phyloP scores from a whole-genome alignment of 2,797 vertebrate species.

The Falco berigora region DNA sequence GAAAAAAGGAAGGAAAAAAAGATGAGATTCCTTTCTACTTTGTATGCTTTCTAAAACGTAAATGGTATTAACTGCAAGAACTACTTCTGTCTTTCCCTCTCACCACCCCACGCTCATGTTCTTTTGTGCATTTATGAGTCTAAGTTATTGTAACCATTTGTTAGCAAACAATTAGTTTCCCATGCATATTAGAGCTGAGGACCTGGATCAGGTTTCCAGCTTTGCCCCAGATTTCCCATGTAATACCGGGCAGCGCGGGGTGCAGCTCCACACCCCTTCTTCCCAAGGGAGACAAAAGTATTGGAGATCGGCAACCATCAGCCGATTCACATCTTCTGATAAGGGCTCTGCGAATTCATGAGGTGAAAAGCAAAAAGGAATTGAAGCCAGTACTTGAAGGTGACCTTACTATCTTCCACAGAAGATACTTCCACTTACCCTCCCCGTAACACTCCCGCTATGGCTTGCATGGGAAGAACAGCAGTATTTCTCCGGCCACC shows the following conservation, averaged over 20 bases:
- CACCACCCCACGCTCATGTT: background rate
- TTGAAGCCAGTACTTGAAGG: background rate
- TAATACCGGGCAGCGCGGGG: background rate
- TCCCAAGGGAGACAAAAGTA: background rate
- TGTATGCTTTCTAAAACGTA: background rate
- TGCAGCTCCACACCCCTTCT: background rate
- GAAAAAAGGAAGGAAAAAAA: background rate
- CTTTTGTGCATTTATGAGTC: background rate
- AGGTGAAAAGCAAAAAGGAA: background rate
- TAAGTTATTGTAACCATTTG: background rate
- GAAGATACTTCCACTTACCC: background rate
- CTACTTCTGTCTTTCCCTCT: background rate
- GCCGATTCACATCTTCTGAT: background rate
- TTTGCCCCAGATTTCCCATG: background rate
- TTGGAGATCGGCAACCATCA: background rate
- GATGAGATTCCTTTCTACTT: background rate
- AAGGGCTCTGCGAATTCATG: background rate
- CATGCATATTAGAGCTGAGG: background rate
- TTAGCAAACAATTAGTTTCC: background rate
- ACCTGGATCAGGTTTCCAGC: background rate
- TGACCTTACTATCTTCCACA: background rate
- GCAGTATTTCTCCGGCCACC: background rate
- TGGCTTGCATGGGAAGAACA: background rate
- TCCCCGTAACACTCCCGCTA: background rate
- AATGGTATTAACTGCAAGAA: background rate